Percentiles rank a stretch among this genome's conserved stretches.
These are phyloP conservation scores for Sarcophaga caerulescens DNA, from an alignment of 2,888 invertebrate species.

Conservation along the genomic window DNA sequence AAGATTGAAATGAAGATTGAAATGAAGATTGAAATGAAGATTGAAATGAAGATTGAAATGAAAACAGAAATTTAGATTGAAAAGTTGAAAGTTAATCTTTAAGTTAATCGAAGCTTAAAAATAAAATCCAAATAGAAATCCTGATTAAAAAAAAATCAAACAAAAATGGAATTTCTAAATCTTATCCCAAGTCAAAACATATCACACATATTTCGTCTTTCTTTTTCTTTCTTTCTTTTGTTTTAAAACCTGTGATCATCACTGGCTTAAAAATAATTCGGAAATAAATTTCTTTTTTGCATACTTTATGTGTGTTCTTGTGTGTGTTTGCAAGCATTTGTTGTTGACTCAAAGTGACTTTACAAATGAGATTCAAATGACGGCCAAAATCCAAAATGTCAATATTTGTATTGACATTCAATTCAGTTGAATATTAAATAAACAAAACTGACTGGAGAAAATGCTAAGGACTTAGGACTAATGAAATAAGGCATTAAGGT, in stretches of 20 bases:
- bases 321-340: slow-evolving; percentile 41
- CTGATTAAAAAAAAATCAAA: background rate
- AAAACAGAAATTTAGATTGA: too few species aligned
- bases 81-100: slow-evolving; percentile 77
- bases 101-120: slow-evolving; percentile 66
- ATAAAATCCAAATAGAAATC: slow-evolving; percentile 37
- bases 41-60: slow-evolving; percentile 49
- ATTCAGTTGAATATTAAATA: background rate
- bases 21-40: too few species aligned
- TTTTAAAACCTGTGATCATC: slow-evolving; percentile 23
- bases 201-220: slow-evolving; percentile 68
- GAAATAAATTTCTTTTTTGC: background rate
- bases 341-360: slow-evolving; percentile 79
- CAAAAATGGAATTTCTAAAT: slow-evolving; percentile 50
- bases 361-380: slow-evolving; percentile 77
- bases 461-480: too few species aligned
- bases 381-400: slow-evolving; percentile 71
- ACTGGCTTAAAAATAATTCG: slow-evolving; percentile 46
- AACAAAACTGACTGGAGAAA: background rate
- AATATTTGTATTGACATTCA: slow-evolving; percentile 74
- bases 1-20: slow-evolving; percentile 66
- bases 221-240: slow-evolving; percentile 47
- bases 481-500: too few species aligned
- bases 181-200: slow-evolving; percentile 76
- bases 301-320: slow-evolving; percentile 5